Base-by-base conservation (phyloP, 2,888 invertebrate genomes). In the Dorcus parallelipipedus region DNA sequence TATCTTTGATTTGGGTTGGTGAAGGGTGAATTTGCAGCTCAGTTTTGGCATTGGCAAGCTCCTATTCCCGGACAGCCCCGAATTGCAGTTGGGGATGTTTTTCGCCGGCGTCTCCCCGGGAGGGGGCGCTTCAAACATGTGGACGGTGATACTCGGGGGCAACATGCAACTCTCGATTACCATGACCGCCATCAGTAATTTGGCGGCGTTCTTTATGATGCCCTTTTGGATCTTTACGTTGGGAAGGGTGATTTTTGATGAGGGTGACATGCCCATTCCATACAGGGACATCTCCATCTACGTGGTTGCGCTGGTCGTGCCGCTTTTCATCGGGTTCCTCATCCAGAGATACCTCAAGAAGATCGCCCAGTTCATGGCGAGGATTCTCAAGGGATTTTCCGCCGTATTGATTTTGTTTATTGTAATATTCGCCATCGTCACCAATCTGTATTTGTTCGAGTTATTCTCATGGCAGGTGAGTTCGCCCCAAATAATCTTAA, bases 121-220 rank as follows among this genome's bases (percentile, higher is more conserved):
- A n/a, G 95, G 98, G 0, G 97, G 97, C 0, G 95, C 96, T 23
- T 96, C 96, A 49, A 98, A 98, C 78, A 93, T 97, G 69, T 98
- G 97, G 95, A 91, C 95, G 0, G 88, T 92, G 64, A 84, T 97
- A 10, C 82, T 98, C 2, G 91, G 90, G 3, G 97, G 95, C 4
- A 97, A 98, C 79, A 84, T 97, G 4, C 91, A 95, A 76, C 82
- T 98, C 42, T 96, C 96, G 0, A 87, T 98, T 49, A 90, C 97
- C 10, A 96, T 98, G 97, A 98, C 97, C 0, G 88, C 95, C 7
- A 71, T 76, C 55, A 76, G 94, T 60, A 97, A 95, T 2, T 76
- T 97, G 4, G 88, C 89, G 0, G 90, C 96, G 0, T 91, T 97
- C 70, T 92, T 90, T 43, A 88, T 93, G 81, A 93, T 96, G 85